Percentiles rank a stretch among this genome's conserved stretches.
phyloP scores from a whole-genome alignment of 92 coral and sea anemone genomes.

The Scolanthus callimorphus region DNA sequence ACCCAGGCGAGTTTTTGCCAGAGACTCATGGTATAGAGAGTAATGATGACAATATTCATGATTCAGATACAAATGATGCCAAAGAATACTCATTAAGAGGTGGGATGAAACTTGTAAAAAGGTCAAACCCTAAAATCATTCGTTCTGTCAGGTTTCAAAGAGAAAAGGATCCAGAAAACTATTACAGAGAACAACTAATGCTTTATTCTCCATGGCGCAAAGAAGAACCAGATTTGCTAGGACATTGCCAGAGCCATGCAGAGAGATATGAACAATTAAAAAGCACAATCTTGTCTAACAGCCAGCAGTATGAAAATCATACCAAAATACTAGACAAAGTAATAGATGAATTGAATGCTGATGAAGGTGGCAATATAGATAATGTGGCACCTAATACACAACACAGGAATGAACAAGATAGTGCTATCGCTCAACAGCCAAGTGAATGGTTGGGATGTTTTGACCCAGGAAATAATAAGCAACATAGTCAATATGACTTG shows the following conservation, averaged over 20 bases:
- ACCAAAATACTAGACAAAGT: slow-evolving; percentile 50
- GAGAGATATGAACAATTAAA: slow-evolving; percentile 48
- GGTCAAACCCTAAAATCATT: slow-evolving; percentile 46
- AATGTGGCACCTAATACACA: slow-evolving; percentile 40
- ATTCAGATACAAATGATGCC: slow-evolving; percentile 8
- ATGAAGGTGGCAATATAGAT: slow-evolving; percentile 19
- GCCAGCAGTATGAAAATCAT: slow-evolving; percentile 45
- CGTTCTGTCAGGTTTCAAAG: slow-evolving; percentile 53
- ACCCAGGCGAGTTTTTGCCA: slow-evolving; percentile 35
- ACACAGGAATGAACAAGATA: slow-evolving; percentile 50
- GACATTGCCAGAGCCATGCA: slow-evolving; percentile 32
- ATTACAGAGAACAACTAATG: slow-evolving; percentile 57
- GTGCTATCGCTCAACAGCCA: slow-evolving; percentile 12
- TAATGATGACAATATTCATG: slow-evolving; percentile 35
- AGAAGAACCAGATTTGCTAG: slow-evolving; percentile 31
- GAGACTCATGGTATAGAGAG: slow-evolving; percentile 41
- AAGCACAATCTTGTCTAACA: slow-evolving; percentile 14
- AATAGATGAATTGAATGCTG: slow-evolving; percentile 29
- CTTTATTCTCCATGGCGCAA: slow-evolving; percentile 55
- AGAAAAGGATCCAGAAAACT: slow-evolving; percentile 54
- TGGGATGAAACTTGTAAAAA: slow-evolving; percentile 49
- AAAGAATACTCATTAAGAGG: slow-evolving; percentile 44
- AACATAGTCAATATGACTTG: slow-evolving; percentile 58
- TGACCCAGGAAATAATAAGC: slow-evolving; percentile 54
- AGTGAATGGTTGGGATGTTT: slow-evolving; percentile 64